Evolutionary conservation across 64 coral and sea anemone species (phyloP), one percentile per base, ranked within the genome.

Genomic region (Acropora tenuis): DNA sequence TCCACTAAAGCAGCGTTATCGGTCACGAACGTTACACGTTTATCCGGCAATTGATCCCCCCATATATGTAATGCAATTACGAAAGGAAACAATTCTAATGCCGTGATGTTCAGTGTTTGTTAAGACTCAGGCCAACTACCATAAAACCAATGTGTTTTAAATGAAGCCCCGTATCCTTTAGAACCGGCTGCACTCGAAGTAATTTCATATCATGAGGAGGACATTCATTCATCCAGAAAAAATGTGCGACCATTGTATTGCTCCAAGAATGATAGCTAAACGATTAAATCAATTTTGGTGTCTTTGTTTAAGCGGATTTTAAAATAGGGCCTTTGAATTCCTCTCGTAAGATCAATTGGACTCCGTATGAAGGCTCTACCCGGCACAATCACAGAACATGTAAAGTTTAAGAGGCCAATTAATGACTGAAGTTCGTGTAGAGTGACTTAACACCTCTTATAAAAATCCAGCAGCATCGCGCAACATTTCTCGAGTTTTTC

Each of bases 261-360:
- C 41, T 76, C 74, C 11, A 76, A 44, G 41, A 88, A 88, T 8
- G 47, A 13, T 41, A 77, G 50, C 74, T 50, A 88, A 13, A 77
- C 49, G 8, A 41, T 19, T 13, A 88, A 42, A 77, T 78, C 73
- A 13, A 7, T 9, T 61, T 50, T 75, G 55, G 8, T 8, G 18
- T n/a, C 1, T 74, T 53, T 53, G 71, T 74, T 74, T 74, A 74
- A 74, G 41, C 71, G 71, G 71, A 74, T 74, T 74, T 55, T 58
- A 47, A 55, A 49, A 61, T 78, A 16, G 20, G 88, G 30, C 9
- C 42, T 16, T 48, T 18, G 42, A 47, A 90, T 50, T 47, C 76
- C 88, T 59, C 43, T 65, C 17, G 88, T 90, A 69, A 79, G 76
- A 89, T 89, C 88, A 53, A 89, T 89, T 48, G 79, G 74, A 41